Conservation (phyloP, 1,140 invertebrate genomes). For the Belonocnema kinseyi region DNA sequence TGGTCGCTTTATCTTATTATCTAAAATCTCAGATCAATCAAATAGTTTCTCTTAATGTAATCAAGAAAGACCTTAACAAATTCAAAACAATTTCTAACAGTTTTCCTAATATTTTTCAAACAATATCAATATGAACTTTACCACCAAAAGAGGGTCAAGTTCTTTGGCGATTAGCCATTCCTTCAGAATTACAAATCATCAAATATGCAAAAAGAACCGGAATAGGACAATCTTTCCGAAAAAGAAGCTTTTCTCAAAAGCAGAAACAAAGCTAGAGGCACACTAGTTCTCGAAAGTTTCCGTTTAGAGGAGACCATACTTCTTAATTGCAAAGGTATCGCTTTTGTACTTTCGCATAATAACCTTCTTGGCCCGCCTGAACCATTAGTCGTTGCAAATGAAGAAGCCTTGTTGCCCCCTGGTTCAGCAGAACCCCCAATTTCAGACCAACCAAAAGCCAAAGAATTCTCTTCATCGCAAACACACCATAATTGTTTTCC, state of each 20-base stretch:
- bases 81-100: no score
- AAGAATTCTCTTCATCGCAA: conserved; percentile 43
- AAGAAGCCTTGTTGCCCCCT: conserved; percentile 50
- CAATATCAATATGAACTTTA: no score
- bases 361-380: conserved; percentile 58
- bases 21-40: no score
- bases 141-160: no score
- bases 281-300: neutral
- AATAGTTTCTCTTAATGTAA: no score
- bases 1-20: no score
- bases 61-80: no score
- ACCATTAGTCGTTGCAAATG: conserved; percentile 65
- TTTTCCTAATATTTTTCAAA: no score
- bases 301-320: conserved; percentile 55
- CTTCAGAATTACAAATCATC: conserved; percentile 63
- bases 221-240: conserved; percentile 38
- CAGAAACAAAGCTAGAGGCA: conserved; percentile 59
- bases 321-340: conserved; percentile 66
- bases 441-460: neutral
- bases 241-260: conserved; percentile 45
- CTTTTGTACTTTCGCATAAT: conserved; percentile 70
- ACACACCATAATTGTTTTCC: conserved; percentile 10
- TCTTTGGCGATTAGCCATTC: conserved; percentile 61
- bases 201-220: conserved; percentile 46
- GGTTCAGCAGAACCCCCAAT: conserved; percentile 33